These are phyloP conservation scores for Mactromeris polynyma DNA, from an alignment of 2,888 invertebrate genomes.

Conservation along the genomic window DNA sequence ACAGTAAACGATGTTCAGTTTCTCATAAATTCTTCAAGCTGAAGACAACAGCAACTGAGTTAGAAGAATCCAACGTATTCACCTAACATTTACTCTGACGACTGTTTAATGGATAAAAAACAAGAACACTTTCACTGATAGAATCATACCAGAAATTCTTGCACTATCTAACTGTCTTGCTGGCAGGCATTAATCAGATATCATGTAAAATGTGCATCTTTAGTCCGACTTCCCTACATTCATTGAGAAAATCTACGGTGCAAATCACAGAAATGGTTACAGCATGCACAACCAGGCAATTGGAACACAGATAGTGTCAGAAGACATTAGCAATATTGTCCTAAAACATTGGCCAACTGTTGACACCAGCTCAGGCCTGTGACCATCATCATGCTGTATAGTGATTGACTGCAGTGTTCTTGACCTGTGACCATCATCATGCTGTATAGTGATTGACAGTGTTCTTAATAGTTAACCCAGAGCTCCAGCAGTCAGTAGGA, in stretches of 20 bases:
- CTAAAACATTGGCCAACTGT: too few species aligned
- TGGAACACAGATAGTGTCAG: too few species aligned
- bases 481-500: too few species aligned
- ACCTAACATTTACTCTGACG: neutral
- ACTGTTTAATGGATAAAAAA: neutral
- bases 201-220: neutral
- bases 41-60: neutral
- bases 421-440: too few species aligned
- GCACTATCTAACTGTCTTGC: neutral
- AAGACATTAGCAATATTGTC: too few species aligned
- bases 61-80: neutral
- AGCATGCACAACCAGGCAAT: too few species aligned
- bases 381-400: too few species aligned
- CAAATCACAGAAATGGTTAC: too few species aligned
- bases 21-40: neutral
- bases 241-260: neutral
- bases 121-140: neutral
- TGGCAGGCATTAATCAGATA: neutral
- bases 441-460: too few species aligned
- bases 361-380: too few species aligned
- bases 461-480: too few species aligned
- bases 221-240: neutral
- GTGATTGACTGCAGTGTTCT: too few species aligned
- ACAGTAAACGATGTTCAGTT: neutral
- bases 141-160: constrained; percentile 1